Conservation (phyloP, 2,113 vertebrate species). For the Oreotrochilus melanogaster region DNA sequence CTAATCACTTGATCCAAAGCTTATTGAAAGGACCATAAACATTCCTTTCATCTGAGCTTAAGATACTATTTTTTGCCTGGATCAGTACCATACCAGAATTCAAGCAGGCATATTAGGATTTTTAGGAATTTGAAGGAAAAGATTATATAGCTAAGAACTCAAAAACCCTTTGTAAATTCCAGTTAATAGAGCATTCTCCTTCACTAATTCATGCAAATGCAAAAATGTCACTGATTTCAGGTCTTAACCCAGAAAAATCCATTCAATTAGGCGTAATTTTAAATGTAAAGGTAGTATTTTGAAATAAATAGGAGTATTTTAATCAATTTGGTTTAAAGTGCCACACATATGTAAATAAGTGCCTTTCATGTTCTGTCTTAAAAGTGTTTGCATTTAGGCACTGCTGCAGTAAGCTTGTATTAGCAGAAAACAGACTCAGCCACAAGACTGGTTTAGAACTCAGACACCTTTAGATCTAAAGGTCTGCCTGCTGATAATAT, state of each 20-base stretch:
- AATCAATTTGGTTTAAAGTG: not conserved
- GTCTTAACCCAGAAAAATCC: not conserved
- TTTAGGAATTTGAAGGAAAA: not conserved
- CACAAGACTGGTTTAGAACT: not conserved
- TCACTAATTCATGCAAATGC: not conserved
- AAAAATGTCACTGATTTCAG: not conserved
- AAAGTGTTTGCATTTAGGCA: not conserved
- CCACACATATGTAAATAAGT: not conserved
- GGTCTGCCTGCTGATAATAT: not conserved
- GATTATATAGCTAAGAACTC: not conserved
- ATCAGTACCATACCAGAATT: not conserved
- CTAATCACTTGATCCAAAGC: slow-evolving; percentile 43
- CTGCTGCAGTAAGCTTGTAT: not conserved
- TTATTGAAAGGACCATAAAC: slow-evolving; percentile 3
- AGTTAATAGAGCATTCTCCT: not conserved
- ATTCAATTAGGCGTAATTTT: not conserved
- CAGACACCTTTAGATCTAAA: not conserved
- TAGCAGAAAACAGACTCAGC: not conserved
- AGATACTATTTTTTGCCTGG: slow-evolving; percentile 1
- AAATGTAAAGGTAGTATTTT: not conserved
- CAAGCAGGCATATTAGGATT: not conserved
- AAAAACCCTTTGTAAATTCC: not conserved
- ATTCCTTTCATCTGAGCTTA: slow-evolving; percentile 1
- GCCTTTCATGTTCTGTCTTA: not conserved
- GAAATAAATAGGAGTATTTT: not conserved